Evolutionary conservation across 2,113 vertebrate species (phyloP), one percentile per base, ranked within the genome.

Genomic region (Oryzias celebensis): DNA sequence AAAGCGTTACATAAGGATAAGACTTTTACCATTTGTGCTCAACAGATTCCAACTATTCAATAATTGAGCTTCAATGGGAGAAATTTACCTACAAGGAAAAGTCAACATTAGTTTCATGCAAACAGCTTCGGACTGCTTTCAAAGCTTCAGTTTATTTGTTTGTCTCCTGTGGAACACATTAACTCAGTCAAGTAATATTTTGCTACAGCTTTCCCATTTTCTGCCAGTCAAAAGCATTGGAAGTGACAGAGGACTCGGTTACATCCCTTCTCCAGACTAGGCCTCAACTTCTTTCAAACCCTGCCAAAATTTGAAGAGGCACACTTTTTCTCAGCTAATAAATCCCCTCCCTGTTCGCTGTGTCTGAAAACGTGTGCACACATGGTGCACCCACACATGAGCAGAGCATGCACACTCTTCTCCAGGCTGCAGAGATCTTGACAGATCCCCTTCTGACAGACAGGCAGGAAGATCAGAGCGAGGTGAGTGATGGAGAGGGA

Each of bases 401-500:
- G 66, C 60, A 67, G 58, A 68, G 49, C 3, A 3, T 65, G 20
- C 48, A 58, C 76, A 68, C 71, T 64, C 36, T 58, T 74, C 73
- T 81, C 64, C 53, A 48, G 77, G 79, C 75, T 64, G 56, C 52
- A 75, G 91, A 92, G 85, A 93, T 93, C 90, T 91, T 94, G 94
- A 93, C 94, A 93, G 92, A 80, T 89, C 89, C 90, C 89, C 90
- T 36, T 92, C 91, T 93, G 93, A 96, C 94, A 92, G 91, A 91
- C 90, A 76, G 92, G 90, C 89, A 73, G 92, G 85, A 79, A 90
- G 91, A 93, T 93, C 91, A 92, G 92, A 94, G 92, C 91, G 90
- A 92, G 87, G 92, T 93, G 93, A 92, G 89, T 93, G 92, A 93
- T 93, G 90, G 88, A 92, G 90, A 93, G 74, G 66, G 59, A 82